Conservation (phyloP, 2,888 invertebrate genomes). For the Parnassius orleans region DNA sequence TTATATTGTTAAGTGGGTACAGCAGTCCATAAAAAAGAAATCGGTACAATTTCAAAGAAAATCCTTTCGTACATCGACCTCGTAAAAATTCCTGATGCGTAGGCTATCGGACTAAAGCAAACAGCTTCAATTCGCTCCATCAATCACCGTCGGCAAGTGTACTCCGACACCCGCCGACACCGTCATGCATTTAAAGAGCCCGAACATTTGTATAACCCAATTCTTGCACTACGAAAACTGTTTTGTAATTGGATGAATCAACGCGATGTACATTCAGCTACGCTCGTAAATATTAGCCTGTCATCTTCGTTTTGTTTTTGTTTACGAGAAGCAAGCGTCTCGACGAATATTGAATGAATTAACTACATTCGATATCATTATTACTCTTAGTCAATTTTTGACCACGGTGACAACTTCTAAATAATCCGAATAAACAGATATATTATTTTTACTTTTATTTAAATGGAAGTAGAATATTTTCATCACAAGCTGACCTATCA, state of each 20-base stretch:
- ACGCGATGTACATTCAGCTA: constrained; percentile 13
- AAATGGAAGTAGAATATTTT: too few relatives aligned
- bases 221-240: constrained; percentile 23
- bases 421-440: too few relatives aligned
- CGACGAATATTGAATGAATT: neutral
- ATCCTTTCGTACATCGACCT: constrained; percentile 8
- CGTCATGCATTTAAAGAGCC: constrained; percentile 25
- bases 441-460: too few relatives aligned
- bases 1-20: too few relatives aligned
- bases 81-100: constrained; percentile 23
- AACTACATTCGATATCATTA: neutral
- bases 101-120: constrained; percentile 19
- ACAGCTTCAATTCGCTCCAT: constrained; percentile 20
- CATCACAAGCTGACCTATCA: too few relatives aligned
- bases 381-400: too few relatives aligned
- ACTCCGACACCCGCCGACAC: constrained; percentile 4
- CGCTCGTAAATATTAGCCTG: constrained; percentile 1
- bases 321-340: neutral
- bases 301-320: constrained; percentile 1
- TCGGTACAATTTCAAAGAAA: constrained; percentile 5
- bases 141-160: constrained; percentile 20
- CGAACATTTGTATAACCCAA: constrained; percentile 26
- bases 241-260: constrained; percentile 26
- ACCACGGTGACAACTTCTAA: too few relatives aligned
- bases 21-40: neutral